Conservation (phyloP, 2,888 invertebrate species). For the Andrena haemorrhoa region DNA sequence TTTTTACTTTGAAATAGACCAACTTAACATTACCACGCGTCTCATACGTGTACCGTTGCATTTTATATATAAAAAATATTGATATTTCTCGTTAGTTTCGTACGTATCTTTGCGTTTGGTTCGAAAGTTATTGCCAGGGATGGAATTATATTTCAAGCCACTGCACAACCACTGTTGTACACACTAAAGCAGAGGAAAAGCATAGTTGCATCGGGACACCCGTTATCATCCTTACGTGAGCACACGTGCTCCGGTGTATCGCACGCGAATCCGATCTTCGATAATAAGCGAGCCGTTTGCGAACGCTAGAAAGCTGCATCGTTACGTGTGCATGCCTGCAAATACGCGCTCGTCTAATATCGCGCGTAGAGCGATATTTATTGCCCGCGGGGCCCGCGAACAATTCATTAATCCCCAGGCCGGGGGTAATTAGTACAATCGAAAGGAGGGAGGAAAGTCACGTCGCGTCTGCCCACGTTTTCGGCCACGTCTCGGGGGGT, state of each 20-base stretch:
- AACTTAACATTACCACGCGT: too few relatives aligned
- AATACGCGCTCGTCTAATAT: constrained; percentile 18
- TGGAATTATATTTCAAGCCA: too few relatives aligned
- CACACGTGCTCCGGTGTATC: constrained; percentile 70
- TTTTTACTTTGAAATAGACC: too few relatives aligned
- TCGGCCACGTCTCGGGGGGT: constrained; percentile 22
- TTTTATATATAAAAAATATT: too few relatives aligned
- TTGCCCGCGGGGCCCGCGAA: constrained; percentile 52
- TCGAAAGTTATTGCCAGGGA: too few relatives aligned
- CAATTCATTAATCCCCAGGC: constrained; percentile 66
- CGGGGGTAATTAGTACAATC: constrained; percentile 65
- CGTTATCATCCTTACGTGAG: constrained; percentile 74
- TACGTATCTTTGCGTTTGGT: too few relatives aligned
- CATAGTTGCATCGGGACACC: constrained; percentile 60
- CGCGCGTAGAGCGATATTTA: constrained; percentile 63
- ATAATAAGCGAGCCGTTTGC: constrained; percentile 74
- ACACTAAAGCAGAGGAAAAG: neutral
- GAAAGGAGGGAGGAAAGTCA: constrained; percentile 55
- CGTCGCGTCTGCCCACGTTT: constrained; percentile 54
- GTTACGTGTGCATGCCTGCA: constrained; percentile 54
- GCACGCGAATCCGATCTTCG: constrained; percentile 77
- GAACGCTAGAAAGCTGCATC: constrained; percentile 73
- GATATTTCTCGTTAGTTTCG: too few relatives aligned
- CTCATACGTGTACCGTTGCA: too few relatives aligned
- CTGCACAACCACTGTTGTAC: neutral